Conservation (phyloP, 2,888 invertebrate genomes). For the Eupeodes latifasciatus region DNA sequence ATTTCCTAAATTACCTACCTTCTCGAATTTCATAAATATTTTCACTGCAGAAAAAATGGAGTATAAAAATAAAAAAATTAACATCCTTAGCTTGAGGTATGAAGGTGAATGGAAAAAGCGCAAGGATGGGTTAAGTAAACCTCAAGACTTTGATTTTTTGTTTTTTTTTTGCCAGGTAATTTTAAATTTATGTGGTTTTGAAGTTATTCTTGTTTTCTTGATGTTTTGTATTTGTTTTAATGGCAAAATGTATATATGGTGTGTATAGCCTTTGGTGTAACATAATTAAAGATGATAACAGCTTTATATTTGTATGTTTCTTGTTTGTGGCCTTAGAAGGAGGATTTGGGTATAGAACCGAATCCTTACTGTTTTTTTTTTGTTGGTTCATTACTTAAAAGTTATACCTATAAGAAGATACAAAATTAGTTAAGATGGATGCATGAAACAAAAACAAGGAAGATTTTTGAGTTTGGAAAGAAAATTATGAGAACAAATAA, state of each 20-base stretch:
- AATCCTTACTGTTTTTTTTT: too few relatives aligned
- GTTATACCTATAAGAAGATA: too few relatives aligned
- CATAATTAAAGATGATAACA: constrained; percentile 64
- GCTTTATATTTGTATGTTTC: constrained; percentile 4
- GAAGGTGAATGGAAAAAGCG: not conserved
- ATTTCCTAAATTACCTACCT: constrained; percentile 44
- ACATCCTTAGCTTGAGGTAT: not conserved
- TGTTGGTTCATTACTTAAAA: too few relatives aligned
- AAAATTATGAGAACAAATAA: too few relatives aligned
- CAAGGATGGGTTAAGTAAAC: not conserved
- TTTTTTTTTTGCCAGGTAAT: constrained; percentile 20
- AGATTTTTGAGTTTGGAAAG: too few relatives aligned
- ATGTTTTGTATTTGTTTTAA: not conserved
- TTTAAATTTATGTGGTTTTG: constrained; percentile 48
- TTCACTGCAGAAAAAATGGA: not conserved
- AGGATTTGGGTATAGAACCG: too few relatives aligned
- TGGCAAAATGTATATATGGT: not conserved
- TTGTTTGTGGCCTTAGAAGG: not conserved
- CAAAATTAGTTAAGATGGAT: too few relatives aligned
- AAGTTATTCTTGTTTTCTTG: not conserved
- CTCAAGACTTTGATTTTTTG: not conserved
- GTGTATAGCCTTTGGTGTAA: constrained; percentile 53
- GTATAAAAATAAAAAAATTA: not conserved
- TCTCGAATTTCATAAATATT: constrained; percentile 32
- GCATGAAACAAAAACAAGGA: too few relatives aligned